Evolutionary conservation across 2,113 vertebrate species (phyloP).

Genomic region (Myotis lucifugus): DNA sequence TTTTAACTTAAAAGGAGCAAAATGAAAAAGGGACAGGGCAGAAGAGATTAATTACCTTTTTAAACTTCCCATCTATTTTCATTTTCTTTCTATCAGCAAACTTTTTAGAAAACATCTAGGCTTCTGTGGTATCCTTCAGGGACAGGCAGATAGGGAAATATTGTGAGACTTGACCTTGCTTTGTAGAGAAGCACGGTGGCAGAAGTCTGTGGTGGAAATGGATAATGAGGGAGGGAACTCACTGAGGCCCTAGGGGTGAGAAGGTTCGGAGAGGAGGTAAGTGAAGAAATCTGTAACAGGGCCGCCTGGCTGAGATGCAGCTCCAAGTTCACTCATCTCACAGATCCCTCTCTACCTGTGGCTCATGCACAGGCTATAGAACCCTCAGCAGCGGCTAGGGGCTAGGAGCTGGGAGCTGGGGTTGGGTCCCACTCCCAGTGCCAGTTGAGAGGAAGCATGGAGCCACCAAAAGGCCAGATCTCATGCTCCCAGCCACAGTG

Average conservation of each 20-base stretch:
- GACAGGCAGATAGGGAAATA: not conserved
- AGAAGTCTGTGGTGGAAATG: not conserved
- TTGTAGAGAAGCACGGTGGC: not conserved
- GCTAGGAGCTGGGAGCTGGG: not conserved
- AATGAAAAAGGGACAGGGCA: not conserved
- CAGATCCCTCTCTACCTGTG: not conserved
- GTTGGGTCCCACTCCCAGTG: not conserved
- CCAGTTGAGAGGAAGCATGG: not conserved
- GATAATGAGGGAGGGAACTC: not conserved
- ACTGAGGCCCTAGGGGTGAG: not conserved
- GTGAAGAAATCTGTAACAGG: not conserved
- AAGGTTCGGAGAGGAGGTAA: not conserved
- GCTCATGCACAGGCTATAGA: not conserved
- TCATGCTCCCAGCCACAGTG: not conserved
- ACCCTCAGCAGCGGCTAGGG: not conserved
- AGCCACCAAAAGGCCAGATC: not conserved
- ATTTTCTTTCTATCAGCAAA: slow-evolving; percentile 5
- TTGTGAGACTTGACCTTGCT: not conserved
- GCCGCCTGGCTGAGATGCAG: not conserved
- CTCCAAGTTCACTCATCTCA: not conserved
- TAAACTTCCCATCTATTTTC: not conserved
- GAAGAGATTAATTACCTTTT: not conserved
- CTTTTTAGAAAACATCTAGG: not conserved
- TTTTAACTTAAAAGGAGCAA: not conserved
- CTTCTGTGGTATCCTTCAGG: not conserved